phyloP scores from a whole-genome alignment of 2,888 invertebrate species.

The Pharmacophagus antenor region DNA sequence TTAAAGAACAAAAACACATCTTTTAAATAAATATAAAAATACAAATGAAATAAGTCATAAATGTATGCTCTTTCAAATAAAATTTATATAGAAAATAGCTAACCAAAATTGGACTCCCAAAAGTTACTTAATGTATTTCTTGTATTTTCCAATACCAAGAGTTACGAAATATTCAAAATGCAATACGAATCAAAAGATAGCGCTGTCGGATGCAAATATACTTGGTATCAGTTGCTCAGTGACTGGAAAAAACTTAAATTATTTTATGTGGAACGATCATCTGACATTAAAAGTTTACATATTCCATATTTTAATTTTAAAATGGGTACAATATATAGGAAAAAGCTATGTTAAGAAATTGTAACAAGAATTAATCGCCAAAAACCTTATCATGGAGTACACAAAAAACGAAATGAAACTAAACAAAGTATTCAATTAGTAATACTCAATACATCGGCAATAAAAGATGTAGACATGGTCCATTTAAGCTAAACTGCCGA shows the following conservation, averaged over 20 bases:
- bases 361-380: background rate
- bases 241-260: slow-evolving; percentile 20
- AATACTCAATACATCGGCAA: too few relatives aligned
- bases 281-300: background rate
- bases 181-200: slow-evolving; percentile 25
- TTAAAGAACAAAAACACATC: background rate
- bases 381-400: too few relatives aligned
- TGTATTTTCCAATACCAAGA: slow-evolving; percentile 3
- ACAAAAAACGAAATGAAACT: too few relatives aligned
- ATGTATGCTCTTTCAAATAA: background rate
- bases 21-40: background rate
- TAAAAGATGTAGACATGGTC: too few relatives aligned
- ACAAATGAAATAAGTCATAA: background rate
- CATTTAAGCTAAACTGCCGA: too few relatives aligned
- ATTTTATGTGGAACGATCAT: background rate
- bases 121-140: slow-evolving; percentile 7
- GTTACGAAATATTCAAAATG: slow-evolving; percentile 22
- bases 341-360: background rate
- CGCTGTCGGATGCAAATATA: slow-evolving; percentile 26
- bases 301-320: background rate
- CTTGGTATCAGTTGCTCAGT: slow-evolving; percentile 22
- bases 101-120: background rate
- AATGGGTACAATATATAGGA: too few relatives aligned
- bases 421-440: too few relatives aligned
- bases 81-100: background rate